Evolutionary conservation across 2,888 invertebrate species (phyloP), one percentile per base, ranked within the genome.

Genomic region (Brachylomia viminalis): DNA sequence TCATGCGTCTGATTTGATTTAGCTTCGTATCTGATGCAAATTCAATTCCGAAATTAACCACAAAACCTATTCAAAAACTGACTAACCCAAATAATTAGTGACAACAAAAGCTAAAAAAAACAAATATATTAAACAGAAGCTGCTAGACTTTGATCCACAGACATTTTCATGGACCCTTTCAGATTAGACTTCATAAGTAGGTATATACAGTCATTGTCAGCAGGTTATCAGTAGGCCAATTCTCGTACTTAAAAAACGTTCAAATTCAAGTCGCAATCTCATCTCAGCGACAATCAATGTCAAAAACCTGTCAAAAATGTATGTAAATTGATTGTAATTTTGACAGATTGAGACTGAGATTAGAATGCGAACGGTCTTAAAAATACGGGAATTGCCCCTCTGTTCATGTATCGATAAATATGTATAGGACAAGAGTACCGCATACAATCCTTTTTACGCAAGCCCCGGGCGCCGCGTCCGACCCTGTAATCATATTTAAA

Each of bases 191-290:
- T 61, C 45, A 7, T 62, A 61, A 58, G 42, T 70, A 49, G 15
- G 6, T 54, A 38, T 27, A 58, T 62, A 72, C 38, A n/a, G n/a
- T n/a, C n/a, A 77, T 61, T 68, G 71, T 75, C 68, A 56, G 30
- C 13, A 52, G n/a, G 58, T 85, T 75, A 74, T 68, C 72, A 49
- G 70, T n/a, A n/a, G n/a, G n/a, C n/a, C n/a, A n/a, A n/a, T n/a
- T n/a, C n/a, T n/a, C n/a, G n/a, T n/a, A n/a, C n/a, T n/a, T n/a
- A n/a, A n/a, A n/a, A n/a, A n/a, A n/a, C n/a, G n/a, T n/a, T n/a
- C n/a, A n/a, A n/a, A n/a, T n/a, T n/a, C n/a, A n/a, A n/a, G n/a
- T n/a, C n/a, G n/a, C n/a, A n/a, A n/a, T n/a, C n/a, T n/a, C n/a
- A n/a, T n/a, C n/a, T n/a, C n/a, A n/a, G n/a, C n/a, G n/a, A n/a